Base-by-base conservation (phyloP, 2,888 invertebrate species). In the Protophormia terraenovae region DNA sequence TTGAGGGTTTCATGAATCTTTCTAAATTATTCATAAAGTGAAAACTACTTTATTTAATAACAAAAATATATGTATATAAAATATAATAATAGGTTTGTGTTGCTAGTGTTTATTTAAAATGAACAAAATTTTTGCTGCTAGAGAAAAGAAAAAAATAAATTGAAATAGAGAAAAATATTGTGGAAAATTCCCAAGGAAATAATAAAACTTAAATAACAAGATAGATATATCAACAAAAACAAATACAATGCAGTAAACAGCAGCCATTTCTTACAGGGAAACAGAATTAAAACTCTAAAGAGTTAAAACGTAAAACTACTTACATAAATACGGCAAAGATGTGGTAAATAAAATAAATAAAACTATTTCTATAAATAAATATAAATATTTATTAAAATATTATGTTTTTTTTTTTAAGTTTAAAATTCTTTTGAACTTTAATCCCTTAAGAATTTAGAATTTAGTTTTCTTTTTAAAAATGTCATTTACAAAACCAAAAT, bases 171-270 rank as follows among this genome's bases (percentile, higher is more conserved):
- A 1, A 35, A 35, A 66, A 45, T 45, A 50, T 10, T 50, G 53
- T 14, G 22, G 3, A 50, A 55, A 55, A 47, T 73, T 73, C 73
- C 22, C 73, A 75, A 50, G 50, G 14, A 75, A 75, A 64, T 75
- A 35, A 75, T 22, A 24, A 66, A 45, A 24, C 14, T 16, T 1
- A 47, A 19, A 32, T 45, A n/a, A 58, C n/a, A 27, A 22, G 45
- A 10, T 27, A 53, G 50, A 69, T 1, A n/a, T 24, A 50, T 24
- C 38, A 38, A 35, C 22, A 35, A n/a, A 35, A 53, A n/a, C n/a
- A 69, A 22, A 38, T 12, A 12, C 2, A 45, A 5, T 41, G 8
- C 1, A 16, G 47, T 19, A 8, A 10, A 5, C 19, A 69, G 14
- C 32, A 35, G 10, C 7, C 3, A 7, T 50, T 50, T 45, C 35